Percentiles rank a stretch among this genome's conserved stretches.
These are phyloP conservation scores for Garra rufa DNA, from an alignment of 2,113 vertebrate genomes.

Conservation along the genomic window DNA sequence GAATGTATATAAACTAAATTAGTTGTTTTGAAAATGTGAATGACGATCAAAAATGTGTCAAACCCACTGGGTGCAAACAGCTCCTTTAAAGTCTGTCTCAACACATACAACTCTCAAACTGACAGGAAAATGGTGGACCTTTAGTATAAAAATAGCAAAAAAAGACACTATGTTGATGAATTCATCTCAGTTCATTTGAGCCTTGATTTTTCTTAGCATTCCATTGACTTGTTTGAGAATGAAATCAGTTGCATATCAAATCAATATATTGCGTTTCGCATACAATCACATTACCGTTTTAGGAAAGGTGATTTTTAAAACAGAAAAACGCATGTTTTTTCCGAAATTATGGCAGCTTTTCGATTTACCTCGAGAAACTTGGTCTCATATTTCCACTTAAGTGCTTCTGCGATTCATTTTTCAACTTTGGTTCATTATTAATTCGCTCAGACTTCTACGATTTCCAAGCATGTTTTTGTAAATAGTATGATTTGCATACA, in stretches of 20 bases:
- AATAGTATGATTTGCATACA: background rate
- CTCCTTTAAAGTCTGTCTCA: slow-evolving; percentile 21
- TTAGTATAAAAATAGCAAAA: background rate
- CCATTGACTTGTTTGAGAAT: background rate
- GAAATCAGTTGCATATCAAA: background rate
- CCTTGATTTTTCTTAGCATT: background rate
- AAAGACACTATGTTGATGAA: background rate
- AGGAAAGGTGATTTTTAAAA: background rate
- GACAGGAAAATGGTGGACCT: slow-evolving; percentile 9
- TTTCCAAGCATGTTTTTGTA: background rate
- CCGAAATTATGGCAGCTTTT: slow-evolving; percentile 3
- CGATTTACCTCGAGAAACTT: background rate
- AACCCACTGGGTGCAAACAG: background rate
- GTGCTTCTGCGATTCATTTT: background rate
- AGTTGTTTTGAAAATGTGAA: background rate
- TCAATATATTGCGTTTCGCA: background rate
- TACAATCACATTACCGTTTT: background rate
- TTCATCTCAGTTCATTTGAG: background rate
- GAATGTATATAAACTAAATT: background rate
- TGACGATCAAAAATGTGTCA: background rate
- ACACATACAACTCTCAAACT: background rate
- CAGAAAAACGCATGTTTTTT: background rate
- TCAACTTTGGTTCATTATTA: background rate
- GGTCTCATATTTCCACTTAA: background rate
- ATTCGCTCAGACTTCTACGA: background rate